Evolutionary conservation across 2,113 vertebrate species (phyloP), one percentile per base, ranked within the genome.

Genomic region (Nothocercus nigrocapillus): DNA sequence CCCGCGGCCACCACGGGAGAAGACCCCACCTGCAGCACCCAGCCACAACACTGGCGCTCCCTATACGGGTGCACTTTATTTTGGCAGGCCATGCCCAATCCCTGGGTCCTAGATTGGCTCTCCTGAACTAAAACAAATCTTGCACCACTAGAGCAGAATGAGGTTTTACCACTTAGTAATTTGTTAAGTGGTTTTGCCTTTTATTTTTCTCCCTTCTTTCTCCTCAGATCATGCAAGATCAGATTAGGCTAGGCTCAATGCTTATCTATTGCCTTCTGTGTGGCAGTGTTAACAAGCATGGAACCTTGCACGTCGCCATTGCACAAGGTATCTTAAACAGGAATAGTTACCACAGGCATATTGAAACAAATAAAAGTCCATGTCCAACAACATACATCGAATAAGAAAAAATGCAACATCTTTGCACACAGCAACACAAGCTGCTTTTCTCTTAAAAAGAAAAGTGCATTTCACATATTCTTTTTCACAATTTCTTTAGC

Each of bases 401-500:
- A 24, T 40, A 82, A 58, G 40, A 61, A 76, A 77, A 72, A 54
- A 9, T 47, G 44, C 59, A 77, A 40, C 6, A 20, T 77, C 61
- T 32, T 28, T 63, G 32, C 17, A 49, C 36, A 27, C 34, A 77
- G 27, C 53, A 51, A 27, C 25, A 40, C 8, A 19, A 14, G 5
- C 7, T 56, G 28, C 16, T 38, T 68, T 63, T 82, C 28, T 53
- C 85, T 91, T 54, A 61, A 66, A 66, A 85, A 53, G 12, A 54
- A 9, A n/a, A 82, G 14, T 12, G 63, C 36, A 56, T 27, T 81
- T 30, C 21, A 81, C 34, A 82, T 20, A 42, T 59, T 2, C 56
- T 42, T 85, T 91, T 81, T 72, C 38, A 80, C 47, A 34, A 61
- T 61, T 77, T 24, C 32, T 84, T 90, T 79, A 92, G 30, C 69